Conservation (phyloP, 1,140 invertebrate genomes). For the Bombus confusus region DNA sequence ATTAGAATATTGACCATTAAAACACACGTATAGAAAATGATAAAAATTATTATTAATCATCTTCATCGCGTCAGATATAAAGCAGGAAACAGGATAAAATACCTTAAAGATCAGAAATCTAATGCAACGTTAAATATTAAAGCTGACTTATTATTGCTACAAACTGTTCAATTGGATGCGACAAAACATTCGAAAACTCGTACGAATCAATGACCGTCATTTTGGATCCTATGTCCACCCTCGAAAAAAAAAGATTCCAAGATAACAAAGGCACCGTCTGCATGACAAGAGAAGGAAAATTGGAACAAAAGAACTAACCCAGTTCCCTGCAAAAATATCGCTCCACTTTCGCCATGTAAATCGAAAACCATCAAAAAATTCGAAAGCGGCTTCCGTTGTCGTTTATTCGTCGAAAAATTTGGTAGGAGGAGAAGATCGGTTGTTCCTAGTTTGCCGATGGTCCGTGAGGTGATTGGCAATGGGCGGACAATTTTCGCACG, state of each 20-base stretch:
- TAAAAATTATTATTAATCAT: too few species aligned
- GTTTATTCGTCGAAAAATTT: background rate
- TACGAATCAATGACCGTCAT: too few species aligned
- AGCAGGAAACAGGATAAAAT: too few species aligned
- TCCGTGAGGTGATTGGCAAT: slow-evolving; percentile 49
- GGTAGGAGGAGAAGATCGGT: background rate
- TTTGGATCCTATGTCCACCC: too few species aligned
- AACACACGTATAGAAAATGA: too few species aligned
- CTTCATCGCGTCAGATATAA: too few species aligned
- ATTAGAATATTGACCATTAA: too few species aligned
- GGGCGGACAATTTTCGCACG: slow-evolving; percentile 50
- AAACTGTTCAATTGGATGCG: too few species aligned
- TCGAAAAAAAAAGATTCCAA: background rate
- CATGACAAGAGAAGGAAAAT: background rate
- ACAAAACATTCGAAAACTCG: too few species aligned
- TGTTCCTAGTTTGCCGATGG: slow-evolving; percentile 6
- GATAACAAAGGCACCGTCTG: background rate
- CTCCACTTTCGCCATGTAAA: background rate
- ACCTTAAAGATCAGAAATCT: too few species aligned
- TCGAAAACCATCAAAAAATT: slow-evolving; percentile 8
- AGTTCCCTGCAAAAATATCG: background rate
- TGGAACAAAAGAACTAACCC: background rate
- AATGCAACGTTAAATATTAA: too few species aligned
- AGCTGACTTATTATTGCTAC: too few species aligned
- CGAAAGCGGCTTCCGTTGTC: background rate